These are phyloP conservation scores for Ariolimax columbianus DNA, from an alignment of 2,888 invertebrate genomes.

Conservation along the genomic window DNA sequence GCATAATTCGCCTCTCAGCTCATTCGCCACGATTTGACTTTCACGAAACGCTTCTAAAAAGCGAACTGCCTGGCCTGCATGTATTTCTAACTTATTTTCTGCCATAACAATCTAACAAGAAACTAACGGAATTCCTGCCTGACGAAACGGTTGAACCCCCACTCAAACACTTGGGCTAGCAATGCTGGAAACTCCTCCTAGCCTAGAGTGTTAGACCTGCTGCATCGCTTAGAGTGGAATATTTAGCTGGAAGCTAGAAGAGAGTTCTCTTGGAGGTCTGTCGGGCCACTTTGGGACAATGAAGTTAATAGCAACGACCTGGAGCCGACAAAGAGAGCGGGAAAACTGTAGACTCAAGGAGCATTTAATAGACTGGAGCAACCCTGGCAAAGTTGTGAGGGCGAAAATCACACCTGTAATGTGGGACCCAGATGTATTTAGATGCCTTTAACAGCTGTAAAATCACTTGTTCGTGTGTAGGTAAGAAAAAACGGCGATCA, in stretches of 20 bases:
- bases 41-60: neutral
- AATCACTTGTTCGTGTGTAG: constrained; percentile 23
- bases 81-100: neutral
- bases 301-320: constrained; percentile 10
- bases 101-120: neutral
- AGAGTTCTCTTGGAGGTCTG: neutral
- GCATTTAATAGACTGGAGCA: constrained; percentile 25
- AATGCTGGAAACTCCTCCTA: neutral
- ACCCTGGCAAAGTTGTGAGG: neutral
- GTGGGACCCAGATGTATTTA: constrained; percentile 4
- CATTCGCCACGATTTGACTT: neutral
- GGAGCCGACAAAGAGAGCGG: neutral
- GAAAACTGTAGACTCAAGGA: neutral
- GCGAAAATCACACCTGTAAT: constrained; percentile 39
- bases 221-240: neutral
- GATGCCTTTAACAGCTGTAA: constrained; percentile 4
- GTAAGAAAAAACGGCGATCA: constrained; percentile 34
- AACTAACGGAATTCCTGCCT: neutral
- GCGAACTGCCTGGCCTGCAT: neutral
- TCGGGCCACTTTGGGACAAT: neutral
- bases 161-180: neutral
- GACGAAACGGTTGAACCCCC: neutral
- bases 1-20: no score
- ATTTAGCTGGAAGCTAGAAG: neutral
- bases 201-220: neutral